phyloP scores from a whole-genome alignment of 2,113 vertebrate genomes.

The Ploceus nigricollis region DNA sequence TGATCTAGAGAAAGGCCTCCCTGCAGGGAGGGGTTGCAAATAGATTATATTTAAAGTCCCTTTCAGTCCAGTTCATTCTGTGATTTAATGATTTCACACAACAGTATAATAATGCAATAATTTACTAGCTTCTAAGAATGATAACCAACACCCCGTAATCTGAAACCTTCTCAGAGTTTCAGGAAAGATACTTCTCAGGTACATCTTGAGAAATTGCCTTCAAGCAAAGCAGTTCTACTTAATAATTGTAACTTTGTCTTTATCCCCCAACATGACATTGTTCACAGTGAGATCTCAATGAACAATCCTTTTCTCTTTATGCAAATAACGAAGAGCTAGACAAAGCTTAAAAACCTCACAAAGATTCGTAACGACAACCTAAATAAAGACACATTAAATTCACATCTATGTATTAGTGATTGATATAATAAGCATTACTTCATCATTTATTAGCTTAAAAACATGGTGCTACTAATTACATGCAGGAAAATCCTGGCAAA shows the following conservation, averaged over 20 bases:
- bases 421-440: background rate
- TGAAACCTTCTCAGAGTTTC: background rate
- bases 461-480: background rate
- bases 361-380: background rate
- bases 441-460: background rate
- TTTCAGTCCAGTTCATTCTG: background rate
- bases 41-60: background rate
- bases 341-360: slow-evolving; percentile 78
- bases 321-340: slow-evolving; percentile 85
- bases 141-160: background rate
- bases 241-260: slow-evolving; percentile 88
- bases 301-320: slow-evolving; percentile 89
- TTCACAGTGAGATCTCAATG: slow-evolving; percentile 86
- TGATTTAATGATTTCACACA: background rate
- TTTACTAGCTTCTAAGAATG: background rate
- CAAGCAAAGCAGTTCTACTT: slow-evolving; percentile 53
- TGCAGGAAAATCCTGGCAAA: background rate
- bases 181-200: background rate
- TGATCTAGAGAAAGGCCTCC: background rate
- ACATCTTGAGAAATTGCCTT: background rate
- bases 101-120: background rate
- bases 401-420: background rate
- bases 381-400: background rate
- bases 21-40: background rate
- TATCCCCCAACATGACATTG: slow-evolving; percentile 88